A percentile compares a stretch with the other conserved stretches of the same genome.
These are phyloP conservation scores for Cossypha caffra DNA, from an alignment of 2,797 vertebrate species.

Conservation along the genomic window DNA sequence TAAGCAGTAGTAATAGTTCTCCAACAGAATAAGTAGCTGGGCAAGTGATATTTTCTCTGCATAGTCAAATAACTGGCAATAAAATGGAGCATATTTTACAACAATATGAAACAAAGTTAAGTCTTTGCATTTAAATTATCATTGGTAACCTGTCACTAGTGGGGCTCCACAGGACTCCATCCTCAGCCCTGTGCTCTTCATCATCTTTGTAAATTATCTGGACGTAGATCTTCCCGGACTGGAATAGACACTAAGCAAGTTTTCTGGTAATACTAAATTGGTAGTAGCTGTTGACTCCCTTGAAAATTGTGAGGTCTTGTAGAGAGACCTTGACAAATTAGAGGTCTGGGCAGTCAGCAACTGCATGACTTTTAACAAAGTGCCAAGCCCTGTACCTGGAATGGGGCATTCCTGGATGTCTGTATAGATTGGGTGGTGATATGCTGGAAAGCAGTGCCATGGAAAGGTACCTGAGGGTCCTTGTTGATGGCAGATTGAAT, in stretches of 20 bases:
- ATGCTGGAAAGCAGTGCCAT: not conserved
- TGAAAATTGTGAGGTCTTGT: not conserved
- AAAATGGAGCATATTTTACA: not conserved
- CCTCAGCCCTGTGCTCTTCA: not conserved
- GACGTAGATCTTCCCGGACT: not conserved
- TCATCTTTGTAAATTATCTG: rapidly evolving
- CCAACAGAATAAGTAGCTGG: not conserved
- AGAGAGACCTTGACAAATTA: not conserved
- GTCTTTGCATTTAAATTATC: not conserved
- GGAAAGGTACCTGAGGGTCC: not conserved
- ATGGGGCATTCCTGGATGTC: not conserved
- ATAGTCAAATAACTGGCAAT: not conserved
- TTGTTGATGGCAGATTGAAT: not conserved
- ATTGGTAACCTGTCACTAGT: not conserved
- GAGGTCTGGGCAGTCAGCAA: not conserved
- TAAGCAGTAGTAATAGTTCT: not conserved
- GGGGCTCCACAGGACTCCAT: rapidly evolving
- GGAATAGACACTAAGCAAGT: not conserved
- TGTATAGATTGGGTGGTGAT: rapidly evolving
- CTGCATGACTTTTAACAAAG: not conserved
- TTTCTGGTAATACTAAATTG: not conserved
- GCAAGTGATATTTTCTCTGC: not conserved
- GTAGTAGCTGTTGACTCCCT: not conserved
- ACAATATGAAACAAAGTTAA: not conserved
- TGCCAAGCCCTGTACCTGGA: not conserved